Evolutionary conservation across 2,113 vertebrate species (phyloP), one percentile per base, ranked within the genome.

Genomic region (Barnardius zonarius): DNA sequence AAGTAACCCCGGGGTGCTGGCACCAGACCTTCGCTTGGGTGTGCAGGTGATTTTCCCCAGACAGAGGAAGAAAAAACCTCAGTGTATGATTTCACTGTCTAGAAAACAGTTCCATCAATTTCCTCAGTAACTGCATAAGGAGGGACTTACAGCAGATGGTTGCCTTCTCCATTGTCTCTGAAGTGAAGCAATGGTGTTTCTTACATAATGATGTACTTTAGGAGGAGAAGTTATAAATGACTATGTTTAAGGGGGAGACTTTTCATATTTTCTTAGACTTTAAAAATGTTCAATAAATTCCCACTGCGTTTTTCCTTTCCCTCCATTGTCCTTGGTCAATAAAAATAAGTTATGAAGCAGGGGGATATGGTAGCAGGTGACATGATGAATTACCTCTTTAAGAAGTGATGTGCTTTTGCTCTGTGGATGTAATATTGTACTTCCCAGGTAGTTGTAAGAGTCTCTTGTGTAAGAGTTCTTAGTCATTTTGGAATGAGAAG

Each of bases 291-390:
- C 86, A 86, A 94, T 95, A 94, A 69, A 91, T 84, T 88, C 72
- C 31, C 35, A 43, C 48, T 62, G 44, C 24, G 66, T 81, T 94
- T 96, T 86, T 79, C 73, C 73, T 86, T 93, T 72, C 55, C 49
- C 57, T 86, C 30, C 61, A 68, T 83, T 93, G 93, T 93, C 90
- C 93, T 96, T 96, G 80, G 83, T 88, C 93, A 93, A 95, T 96
- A 96, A 93, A 96, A 92, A 66, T 91, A 91, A 92, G 90, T 94
- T 94, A 93, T 86, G 90, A 75, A 90, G 76, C 73, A 59, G 51
- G 68, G 48, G 39, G 31, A 86, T 86, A 61, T 62, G 77, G 64
- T 52, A 78, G 86, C 31, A 81, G 64, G 22, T 86, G 84, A 72
- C 52, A 75, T 86, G 92, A 95, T 91, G 48, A 75, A 94, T 96